Conservation (phyloP, 1,140 invertebrate species). For the Drosophila seguyi region DNA sequence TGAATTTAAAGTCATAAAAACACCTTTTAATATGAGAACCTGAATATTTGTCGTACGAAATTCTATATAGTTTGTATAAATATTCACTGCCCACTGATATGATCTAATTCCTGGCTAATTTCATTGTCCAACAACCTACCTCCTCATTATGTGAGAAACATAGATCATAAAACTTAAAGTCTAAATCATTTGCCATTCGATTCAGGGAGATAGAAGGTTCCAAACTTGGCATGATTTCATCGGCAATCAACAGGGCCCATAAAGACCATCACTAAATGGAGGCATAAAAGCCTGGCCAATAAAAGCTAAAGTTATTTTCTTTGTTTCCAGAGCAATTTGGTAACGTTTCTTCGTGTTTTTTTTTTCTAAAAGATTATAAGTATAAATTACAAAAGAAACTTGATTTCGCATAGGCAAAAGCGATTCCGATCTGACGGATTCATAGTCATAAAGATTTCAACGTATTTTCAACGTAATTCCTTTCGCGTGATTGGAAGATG, state of each 20-base stretch:
- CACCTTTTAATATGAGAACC: neutral
- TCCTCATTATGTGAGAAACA: slow-evolving; percentile 42
- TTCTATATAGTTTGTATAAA: neutral
- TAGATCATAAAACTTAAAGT: slow-evolving; percentile 30
- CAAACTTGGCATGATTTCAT: slow-evolving; percentile 48
- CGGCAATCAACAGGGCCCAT: slow-evolving; percentile 50
- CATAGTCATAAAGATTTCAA: slow-evolving; percentile 69
- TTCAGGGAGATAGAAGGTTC: slow-evolving; percentile 30
- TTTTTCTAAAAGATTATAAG: slow-evolving; percentile 48
- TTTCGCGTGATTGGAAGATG: slow-evolving; percentile 60
- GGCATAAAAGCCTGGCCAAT: slow-evolving; percentile 55
- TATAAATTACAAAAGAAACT: slow-evolving; percentile 66
- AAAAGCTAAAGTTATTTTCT: slow-evolving; percentile 50
- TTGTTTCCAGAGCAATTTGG: slow-evolving; percentile 54
- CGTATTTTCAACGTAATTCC: slow-evolving; percentile 52
- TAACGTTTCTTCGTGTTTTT: slow-evolving; percentile 27
- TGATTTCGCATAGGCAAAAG: slow-evolving; percentile 57
- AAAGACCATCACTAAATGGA: slow-evolving; percentile 56
- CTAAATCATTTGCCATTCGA: slow-evolving; percentile 51
- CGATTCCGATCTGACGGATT: slow-evolving; percentile 45
- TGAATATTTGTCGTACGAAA: neutral
- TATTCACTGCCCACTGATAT: slow-evolving; percentile 5
- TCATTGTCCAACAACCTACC: slow-evolving; percentile 19
- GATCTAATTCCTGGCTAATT: slow-evolving; percentile 31
- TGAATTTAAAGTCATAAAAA: neutral